Conservation (phyloP, 2,888 invertebrate genomes). For the Nineta flava region DNA sequence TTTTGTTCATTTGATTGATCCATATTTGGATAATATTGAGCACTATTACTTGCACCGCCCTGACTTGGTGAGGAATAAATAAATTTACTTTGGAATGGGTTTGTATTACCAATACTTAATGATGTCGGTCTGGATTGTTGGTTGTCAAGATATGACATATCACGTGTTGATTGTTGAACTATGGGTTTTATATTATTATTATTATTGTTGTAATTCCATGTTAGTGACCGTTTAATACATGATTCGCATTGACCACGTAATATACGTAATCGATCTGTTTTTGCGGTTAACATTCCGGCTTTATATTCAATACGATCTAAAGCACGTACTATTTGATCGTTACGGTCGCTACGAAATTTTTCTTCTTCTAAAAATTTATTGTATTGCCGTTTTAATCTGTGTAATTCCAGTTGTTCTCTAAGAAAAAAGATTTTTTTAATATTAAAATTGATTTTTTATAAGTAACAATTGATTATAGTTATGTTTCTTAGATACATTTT, state of each 20-base stretch:
- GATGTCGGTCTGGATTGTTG: too few species aligned
- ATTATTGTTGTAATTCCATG: too few species aligned
- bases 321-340: slow-evolving; percentile 36
- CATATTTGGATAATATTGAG: too few species aligned
- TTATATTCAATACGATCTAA: slow-evolving; percentile 41
- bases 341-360: slow-evolving; percentile 37
- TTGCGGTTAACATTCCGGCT: slow-evolving; percentile 36
- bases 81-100: too few species aligned
- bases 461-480: not conserved
- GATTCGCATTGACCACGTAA: slow-evolving; percentile 25
- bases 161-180: too few species aligned
- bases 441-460: too few species aligned
- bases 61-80: too few species aligned
- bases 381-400: slow-evolving; percentile 28
- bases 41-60: too few species aligned
- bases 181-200: too few species aligned
- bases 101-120: too few species aligned
- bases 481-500: not conserved
- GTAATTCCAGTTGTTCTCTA: slow-evolving; percentile 24
- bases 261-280: slow-evolving; percentile 39
- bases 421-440: slow-evolving; percentile 8
- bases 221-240: not conserved
- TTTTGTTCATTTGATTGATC: too few species aligned
- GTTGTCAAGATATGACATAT: too few species aligned
- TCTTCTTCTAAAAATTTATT: slow-evolving; percentile 40